A percentile compares a stretch with the other conserved stretches of the same genome.
These are phyloP conservation scores for Myiagra hebetior DNA, from an alignment of 2,113 vertebrate genomes.

Conservation along the genomic window DNA sequence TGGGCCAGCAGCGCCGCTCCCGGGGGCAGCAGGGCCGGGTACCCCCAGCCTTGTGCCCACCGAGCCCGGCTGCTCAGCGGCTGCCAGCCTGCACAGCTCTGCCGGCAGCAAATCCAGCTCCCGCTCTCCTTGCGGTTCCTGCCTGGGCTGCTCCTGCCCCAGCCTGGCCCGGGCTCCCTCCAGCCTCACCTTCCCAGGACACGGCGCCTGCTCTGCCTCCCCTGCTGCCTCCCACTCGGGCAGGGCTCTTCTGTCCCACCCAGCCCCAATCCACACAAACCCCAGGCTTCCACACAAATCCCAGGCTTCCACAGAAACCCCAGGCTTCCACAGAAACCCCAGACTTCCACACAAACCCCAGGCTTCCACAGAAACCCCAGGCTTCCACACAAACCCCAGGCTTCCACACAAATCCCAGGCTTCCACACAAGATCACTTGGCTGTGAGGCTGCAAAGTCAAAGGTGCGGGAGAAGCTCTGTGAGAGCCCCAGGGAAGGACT, in stretches of 20 bases:
- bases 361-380: rapidly evolving
- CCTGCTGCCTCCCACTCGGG: not conserved
- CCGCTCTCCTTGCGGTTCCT: not conserved
- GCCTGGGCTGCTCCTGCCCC: not conserved
- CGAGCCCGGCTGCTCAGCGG: not conserved
- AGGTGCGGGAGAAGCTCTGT: not conserved
- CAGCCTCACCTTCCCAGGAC: not conserved
- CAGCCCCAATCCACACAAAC: not conserved
- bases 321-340: rapidly evolving
- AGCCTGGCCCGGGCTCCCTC: not conserved
- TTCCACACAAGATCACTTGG: not conserved
- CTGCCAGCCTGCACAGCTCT: not conserved
- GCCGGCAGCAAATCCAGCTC: not conserved
- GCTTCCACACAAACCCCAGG: rapidly evolving
- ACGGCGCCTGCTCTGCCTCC: not conserved
- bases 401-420: not conserved
- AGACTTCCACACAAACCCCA: not conserved
- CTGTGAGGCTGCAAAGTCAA: rapidly evolving
- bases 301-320: not conserved
- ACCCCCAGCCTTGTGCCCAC: not conserved
- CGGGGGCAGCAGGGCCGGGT: not conserved
- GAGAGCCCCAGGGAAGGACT: not conserved
- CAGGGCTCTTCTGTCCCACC: not conserved
- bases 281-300: not conserved
- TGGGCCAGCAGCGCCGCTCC: not conserved